Base-by-base conservation (phyloP, 2,797 vertebrate species). In the Platyrinchus mystaceus region DNA sequence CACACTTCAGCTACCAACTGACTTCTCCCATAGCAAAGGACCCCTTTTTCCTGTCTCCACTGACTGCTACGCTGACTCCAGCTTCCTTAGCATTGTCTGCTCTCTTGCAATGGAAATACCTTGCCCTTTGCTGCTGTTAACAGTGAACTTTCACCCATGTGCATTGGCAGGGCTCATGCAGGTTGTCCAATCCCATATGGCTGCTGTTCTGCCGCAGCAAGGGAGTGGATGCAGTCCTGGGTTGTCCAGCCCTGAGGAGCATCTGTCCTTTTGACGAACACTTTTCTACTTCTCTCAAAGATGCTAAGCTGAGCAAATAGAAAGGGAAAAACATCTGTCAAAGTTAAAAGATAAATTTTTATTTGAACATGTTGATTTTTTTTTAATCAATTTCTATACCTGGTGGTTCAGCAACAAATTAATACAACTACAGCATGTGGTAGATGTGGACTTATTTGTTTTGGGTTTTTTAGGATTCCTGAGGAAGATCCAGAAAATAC, bases 401-500 rank as follows among this genome's bases (percentile, higher is more conserved):
- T 70, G 24, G 28, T 53, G 27, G 8, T 83, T 73, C 43, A 69
- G 53, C n/a, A 49, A 36, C 28, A 50, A 34, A 50, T 74, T 4
- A 70, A 77, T 70, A 41, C 49, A 84, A 10, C 52, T 80, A 49
- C 39, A 85, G 21, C 28, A 41, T 20, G 26, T 58, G 37, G 66
- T 53, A 49, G 55, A 66, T 56, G 23, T 30, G 13, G 46, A 70
- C 77, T 89, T 84, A 20, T 64, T 84, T 23, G 7, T 55, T 91
- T 77, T 75, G 68, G 24, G 84, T 91, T 56, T 63, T 85, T 84
- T 87, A 98, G 98, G 98, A 63, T 75, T 81, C 20, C 49, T 6
- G 93, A 93, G 2, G 94, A 90, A 43, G 96, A 97, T 8, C 86
- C 94, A 64, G 67, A 93, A 76, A 94, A 94, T 3, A 34, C 66